A percentile compares a stretch with the other conserved stretches of the same genome.
Conservation (phyloP, 2,797 vertebrate species). For the Anomalospiza imberbis region DNA sequence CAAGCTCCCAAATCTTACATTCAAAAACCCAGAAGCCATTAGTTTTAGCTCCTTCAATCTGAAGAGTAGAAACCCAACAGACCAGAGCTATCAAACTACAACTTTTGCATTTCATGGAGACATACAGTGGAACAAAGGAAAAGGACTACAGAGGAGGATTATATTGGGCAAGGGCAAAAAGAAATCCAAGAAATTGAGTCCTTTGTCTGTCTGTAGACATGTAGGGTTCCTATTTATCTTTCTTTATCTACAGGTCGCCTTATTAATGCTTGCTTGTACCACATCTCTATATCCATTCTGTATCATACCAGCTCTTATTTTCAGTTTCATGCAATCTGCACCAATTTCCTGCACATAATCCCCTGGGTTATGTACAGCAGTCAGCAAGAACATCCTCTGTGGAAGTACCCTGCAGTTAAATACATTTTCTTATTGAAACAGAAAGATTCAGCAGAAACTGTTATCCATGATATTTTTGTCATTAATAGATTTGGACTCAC, state of each 20-base stretch:
- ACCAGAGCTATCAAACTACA: background rate
- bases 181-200: background rate
- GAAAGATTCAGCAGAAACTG: background rate
- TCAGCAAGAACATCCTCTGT: background rate
- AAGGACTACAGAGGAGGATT: background rate
- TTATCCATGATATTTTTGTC: background rate
- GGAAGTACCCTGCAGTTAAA: slow-evolving; percentile 10
- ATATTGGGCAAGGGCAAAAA: background rate
- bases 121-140: background rate
- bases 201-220: background rate
- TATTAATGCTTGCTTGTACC: background rate
- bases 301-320: background rate
- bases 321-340: background rate
- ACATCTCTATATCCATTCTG: background rate
- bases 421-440: background rate
- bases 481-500: background rate
- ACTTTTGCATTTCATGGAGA: background rate
- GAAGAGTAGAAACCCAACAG: background rate
- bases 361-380: background rate
- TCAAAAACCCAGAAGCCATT: background rate
- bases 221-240: background rate
- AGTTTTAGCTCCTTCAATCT: background rate
- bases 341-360: background rate
- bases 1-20: background rate
- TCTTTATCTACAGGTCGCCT: background rate